Evolutionary conservation across 2,113 vertebrate species (phyloP), one percentile per base, ranked within the genome.

Genomic region (Barbus barbus): DNA sequence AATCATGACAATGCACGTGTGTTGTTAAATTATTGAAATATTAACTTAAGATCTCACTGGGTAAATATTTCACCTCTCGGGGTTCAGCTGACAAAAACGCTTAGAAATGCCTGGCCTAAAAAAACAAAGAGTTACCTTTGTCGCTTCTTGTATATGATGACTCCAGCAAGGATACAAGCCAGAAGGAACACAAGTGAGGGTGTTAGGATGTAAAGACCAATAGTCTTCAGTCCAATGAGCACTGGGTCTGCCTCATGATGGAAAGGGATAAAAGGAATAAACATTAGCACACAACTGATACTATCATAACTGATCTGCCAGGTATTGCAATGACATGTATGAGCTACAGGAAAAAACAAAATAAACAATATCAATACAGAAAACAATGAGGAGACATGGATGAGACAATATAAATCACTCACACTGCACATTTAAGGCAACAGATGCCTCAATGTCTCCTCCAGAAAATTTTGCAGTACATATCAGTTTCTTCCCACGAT

Each of bases 401-500:
- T 12, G 41, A 12, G 41, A 44, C 41, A 44, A 83, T 87, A 44
- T 44, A 53, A 24, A 78, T 9, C 77, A 90, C 91, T 91, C 41
- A 91, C 91, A 82, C 87, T 83, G 86, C 85, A 92, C 78, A 5
- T 65, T 71, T 81, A 92, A 86, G 26, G 2, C 48, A 63, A 76
- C 73, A 44, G 88, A 91, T 9, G 58, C 14, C 67, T 85, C 87
- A 38, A 89, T 89, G 53, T 89, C 20, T 20, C 79, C 85, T 31
- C 24, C 44, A 6, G 7, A 1, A 85, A 92, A 88, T 9, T 28
- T 31, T 58, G 88, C 90, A 28, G 89, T 89, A 46, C 92, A 93
- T 24, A 9, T 92, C 84, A 93, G 65, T 83, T 73, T 3, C 83
- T 89, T 89, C 18, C 86, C 81, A 13, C 91, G 3, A 67, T 93